Evolutionary conservation across 1,140 invertebrate genomes (phyloP), one percentile per base, ranked within the genome.

Genomic region (Nomia melanderi): DNA sequence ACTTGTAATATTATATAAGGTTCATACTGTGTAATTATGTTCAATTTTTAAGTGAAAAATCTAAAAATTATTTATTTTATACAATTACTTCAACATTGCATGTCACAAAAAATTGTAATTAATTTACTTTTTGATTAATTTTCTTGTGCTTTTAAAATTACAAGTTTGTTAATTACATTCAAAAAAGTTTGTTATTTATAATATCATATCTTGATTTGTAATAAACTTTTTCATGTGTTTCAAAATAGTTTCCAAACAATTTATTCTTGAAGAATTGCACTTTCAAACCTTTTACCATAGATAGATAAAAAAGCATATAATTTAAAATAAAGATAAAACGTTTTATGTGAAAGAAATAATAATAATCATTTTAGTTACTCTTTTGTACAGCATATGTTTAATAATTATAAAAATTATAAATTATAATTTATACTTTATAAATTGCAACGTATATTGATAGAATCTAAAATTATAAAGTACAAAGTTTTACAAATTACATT

Each of bases 181-280:
- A 50, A n/a, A n/a, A 6, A 8, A 50, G 17, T 50, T 6, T 17
- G n/a, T 23, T 66, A 66, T 31, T 44, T 44, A 17, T 44, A 44
- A 54, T 11, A 31, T 64, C 0, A 66, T 41, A 56, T 56, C 1
- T 66, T 57, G 14, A 39, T 56, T 66, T 59, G 6, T 41, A 75
- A 66, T 67, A 75, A 74, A 74, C 20, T n/a, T 54, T 65, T 74
- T 20, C 36, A 57, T 39, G 59, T 31, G 29, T 76, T 69, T 23
- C 39, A 69, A 39, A 36, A 25, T 25, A 50, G 54, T 36, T 44
- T 25, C 12, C 11, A 39, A 23, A 64, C n/a, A 11, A 1, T 72
- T 39, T 63, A 31, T 57, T 60, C 11, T 23, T 57, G 2, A 25
- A 57, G 31, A 33, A 44, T 4, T 65, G 12, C 12, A 23, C 41